These are phyloP conservation scores for Lymantria monacha DNA, from an alignment of 2,888 invertebrate species.

Conservation along the genomic window DNA sequence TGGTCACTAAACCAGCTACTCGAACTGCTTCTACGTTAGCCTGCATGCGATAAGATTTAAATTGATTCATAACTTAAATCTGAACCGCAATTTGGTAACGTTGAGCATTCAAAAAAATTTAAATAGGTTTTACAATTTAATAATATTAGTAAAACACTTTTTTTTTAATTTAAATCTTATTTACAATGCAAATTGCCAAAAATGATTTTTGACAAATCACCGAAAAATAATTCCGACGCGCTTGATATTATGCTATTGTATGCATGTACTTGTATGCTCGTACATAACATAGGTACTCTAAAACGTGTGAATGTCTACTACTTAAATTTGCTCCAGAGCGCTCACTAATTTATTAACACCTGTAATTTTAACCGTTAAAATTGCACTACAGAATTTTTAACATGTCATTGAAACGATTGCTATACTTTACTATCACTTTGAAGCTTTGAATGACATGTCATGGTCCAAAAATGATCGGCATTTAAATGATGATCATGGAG, in stretches of 20 bases:
- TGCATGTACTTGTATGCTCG: conserved; percentile 47
- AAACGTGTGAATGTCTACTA: conserved; percentile 48
- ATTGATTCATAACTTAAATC: conserved; percentile 62
- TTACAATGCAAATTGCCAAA: conserved; percentile 48
- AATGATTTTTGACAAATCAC: conserved; percentile 60
- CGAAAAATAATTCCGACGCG: conserved; percentile 54
- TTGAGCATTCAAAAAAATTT: conserved; percentile 20
- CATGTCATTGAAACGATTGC: conserved; percentile 36
- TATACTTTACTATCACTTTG: conserved; percentile 40
- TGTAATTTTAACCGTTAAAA: conserved; percentile 45
- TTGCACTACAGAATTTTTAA: conserved; percentile 50
- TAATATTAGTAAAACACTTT: conserved; percentile 23
- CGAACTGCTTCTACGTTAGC: conserved; percentile 92
- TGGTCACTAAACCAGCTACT: conserved; percentile 91
- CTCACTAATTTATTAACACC: conserved; percentile 36
- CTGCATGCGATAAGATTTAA: conserved; percentile 81
- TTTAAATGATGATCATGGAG: conserved; percentile 56
- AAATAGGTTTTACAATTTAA: conserved; percentile 23
- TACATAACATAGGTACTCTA: conserved; percentile 45
- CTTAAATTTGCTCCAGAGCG: conserved; percentile 37
- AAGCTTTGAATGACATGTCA: conserved; percentile 60
- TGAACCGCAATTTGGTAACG: conserved; percentile 34
- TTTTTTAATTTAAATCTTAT: conserved; percentile 75
- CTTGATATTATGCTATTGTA: conserved; percentile 45
- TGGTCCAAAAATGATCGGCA: conserved; percentile 36